Conservation (phyloP, 2,888 invertebrate genomes). For the Flabesymbios commensalis region DNA sequence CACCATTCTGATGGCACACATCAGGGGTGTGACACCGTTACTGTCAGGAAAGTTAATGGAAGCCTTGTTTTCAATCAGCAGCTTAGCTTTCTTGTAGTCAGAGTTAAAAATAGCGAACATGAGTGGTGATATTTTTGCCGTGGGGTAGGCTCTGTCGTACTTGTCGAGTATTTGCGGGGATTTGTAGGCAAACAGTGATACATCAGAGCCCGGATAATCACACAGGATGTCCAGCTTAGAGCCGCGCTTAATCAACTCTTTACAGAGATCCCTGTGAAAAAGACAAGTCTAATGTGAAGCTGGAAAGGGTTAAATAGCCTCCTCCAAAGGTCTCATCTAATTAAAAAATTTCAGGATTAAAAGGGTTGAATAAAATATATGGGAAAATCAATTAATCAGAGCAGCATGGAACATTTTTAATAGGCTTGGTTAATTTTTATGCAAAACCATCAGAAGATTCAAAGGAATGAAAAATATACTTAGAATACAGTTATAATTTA, state of each 20-base stretch:
- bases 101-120: slow-evolving; percentile 57
- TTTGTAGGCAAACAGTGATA: slow-evolving; percentile 11
- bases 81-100: slow-evolving; percentile 53
- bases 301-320: no score
- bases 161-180: neutral
- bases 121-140: slow-evolving; percentile 45
- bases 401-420: no score
- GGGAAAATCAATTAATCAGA: no score
- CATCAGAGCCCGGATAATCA: slow-evolving; percentile 43
- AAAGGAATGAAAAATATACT: no score
- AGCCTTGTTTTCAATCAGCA: slow-evolving; percentile 56
- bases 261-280: neutral
- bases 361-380: no score
- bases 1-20: slow-evolving; percentile 64
- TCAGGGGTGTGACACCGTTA: slow-evolving; percentile 58
- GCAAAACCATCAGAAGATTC: no score
- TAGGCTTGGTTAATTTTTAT: no score
- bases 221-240: slow-evolving; percentile 49
- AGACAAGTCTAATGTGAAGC: no score
- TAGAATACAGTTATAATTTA: no score
- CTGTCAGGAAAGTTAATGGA: slow-evolving; percentile 59
- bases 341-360: no score
- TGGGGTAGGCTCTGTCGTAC: slow-evolving; percentile 1
- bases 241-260: slow-evolving; percentile 45
- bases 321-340: no score